Evolutionary conservation across 2,888 invertebrate species (phyloP).

Genomic region (Melipona bicolor): DNA sequence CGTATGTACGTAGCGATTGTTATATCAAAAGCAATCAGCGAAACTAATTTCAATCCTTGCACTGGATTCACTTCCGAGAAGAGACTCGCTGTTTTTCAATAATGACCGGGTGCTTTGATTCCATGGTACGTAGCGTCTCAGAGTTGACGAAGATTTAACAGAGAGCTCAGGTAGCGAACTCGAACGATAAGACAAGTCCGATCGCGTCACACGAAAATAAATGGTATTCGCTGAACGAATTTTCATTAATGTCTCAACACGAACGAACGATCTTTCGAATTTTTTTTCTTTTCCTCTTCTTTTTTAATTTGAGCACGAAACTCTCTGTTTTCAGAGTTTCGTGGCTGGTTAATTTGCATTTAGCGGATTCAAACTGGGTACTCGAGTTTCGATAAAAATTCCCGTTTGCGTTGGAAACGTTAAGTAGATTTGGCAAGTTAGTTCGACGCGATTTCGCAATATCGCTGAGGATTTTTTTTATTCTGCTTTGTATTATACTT

Average conservation of each 20-base stretch:
- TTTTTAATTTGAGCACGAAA: too few relatives aligned
- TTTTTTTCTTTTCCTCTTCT: background rate
- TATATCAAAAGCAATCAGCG: slow-evolving; percentile 13
- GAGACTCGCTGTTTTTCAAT: slow-evolving; percentile 2
- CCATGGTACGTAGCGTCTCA: background rate
- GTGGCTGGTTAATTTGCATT: too few relatives aligned
- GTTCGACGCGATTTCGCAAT: background rate
- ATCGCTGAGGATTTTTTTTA: too few relatives aligned
- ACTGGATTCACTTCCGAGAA: background rate
- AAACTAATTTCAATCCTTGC: slow-evolving; percentile 11
- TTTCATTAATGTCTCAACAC: background rate
- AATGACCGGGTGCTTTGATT: slow-evolving; percentile 11
- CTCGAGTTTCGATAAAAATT: background rate
- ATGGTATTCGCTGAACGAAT: slow-evolving; percentile 21
- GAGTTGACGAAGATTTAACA: slow-evolving; percentile 37
- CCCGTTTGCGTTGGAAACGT: background rate
- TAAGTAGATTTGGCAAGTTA: background rate
- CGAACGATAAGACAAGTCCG: slow-evolving; percentile 57
- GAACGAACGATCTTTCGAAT: background rate
- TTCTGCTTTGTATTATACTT: too few relatives aligned
- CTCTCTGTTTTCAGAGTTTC: too few relatives aligned
- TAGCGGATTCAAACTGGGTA: too few relatives aligned
- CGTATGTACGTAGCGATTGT: background rate
- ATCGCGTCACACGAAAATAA: slow-evolving; percentile 6
- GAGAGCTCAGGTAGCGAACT: slow-evolving; percentile 10